Evolutionary conservation across 2,797 vertebrate genomes (phyloP), one percentile per base, ranked within the genome.

Genomic region (Silurus aristotelis): DNA sequence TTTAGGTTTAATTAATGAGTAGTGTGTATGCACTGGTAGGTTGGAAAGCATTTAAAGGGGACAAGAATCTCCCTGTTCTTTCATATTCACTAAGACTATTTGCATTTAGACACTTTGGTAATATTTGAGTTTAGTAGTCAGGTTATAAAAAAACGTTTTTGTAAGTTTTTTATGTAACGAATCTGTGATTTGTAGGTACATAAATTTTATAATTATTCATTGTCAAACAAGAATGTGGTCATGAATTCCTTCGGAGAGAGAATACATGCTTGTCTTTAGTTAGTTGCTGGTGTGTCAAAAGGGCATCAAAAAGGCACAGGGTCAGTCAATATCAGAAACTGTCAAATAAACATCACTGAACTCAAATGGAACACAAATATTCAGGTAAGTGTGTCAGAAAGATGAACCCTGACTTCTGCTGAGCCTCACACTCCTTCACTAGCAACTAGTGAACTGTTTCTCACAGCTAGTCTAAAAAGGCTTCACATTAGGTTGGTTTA

Each of bases 231-330:
- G 48, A 75, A 1, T 9, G 13, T 55, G n/a, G 2, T 56, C 15
- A 19, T 75, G 8, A 55, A 52, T 25, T 75, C 22, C 25, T 56
- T 31, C n/a, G 10, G n/a, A 76, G n/a, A 76, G 10, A 15, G n/a
- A 76, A 76, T 56, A 27, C 19, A 76, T 12, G 55, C 19, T 60
- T 77, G 17, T 78, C 56, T 76, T 56, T 76, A 12, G 52, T 76
- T 63, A 79, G 31, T 5, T 76, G 73, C 52, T 14, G 27, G 56
- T 80, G 6, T 15, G 25, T 38, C 43, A n/a, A 56, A 46, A 64
- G 12, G 60, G 38, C 61, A 80, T 17, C 22, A 66, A 27, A 66
- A 66, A 8, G 46, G 6, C 60, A 66, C 19, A n/a, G 76, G 76
- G 20, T 79, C 61, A 66, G 78, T 80, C 5, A 80, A 15, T 38